Evolutionary conservation across 1,140 invertebrate genomes (phyloP), one percentile per base, ranked within the genome.

Genomic region (Tigriopus japonicus): DNA sequence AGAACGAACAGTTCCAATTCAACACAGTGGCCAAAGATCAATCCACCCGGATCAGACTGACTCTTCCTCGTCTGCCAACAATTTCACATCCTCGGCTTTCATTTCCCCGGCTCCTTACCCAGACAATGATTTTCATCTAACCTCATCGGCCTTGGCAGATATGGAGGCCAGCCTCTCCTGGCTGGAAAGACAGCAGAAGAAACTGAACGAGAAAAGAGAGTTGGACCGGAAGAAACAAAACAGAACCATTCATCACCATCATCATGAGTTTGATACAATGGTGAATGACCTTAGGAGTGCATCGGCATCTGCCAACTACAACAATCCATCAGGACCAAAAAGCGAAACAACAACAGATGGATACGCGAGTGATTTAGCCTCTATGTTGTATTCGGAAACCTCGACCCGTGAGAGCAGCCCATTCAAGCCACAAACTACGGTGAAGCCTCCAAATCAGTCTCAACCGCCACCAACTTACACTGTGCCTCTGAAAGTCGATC

Each of bases 171-270:
- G 77, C 15, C 68, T 83, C 54, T 83, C 82, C 17, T 86, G 83
- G 83, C 71, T 86, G 56, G 82, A 84, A 68, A 76, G 81, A 63
- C 84, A 87, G 67, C 84, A 87, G 67, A 76, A 83, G 67, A 85
- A 85, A 67, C 73, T 87, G 1, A 75, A 79, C 67, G 77, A 82
- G 70, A 71, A 81, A 69, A 72, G 78, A 72, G 77, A 83, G 69
- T 71, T 79, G 42, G n/a, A 49, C n/a, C 19, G 21, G 15, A 49
- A 49, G n/a, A 49, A 49, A 12, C 19, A 49, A 49, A 49, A 49
- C 19, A 49, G 10, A 21, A 21, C 45, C 45, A 49, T 21, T 49
- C 15, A 49, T 21, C 19, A 49, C 45, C 15, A 49, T 21, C 15
- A 49, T 21, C 45, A 49, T 17, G 15, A 49, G 45, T 17, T 49